phyloP scores from a whole-genome alignment of 2,797 vertebrate species.

The Tenualosa thibaudeaui region DNA sequence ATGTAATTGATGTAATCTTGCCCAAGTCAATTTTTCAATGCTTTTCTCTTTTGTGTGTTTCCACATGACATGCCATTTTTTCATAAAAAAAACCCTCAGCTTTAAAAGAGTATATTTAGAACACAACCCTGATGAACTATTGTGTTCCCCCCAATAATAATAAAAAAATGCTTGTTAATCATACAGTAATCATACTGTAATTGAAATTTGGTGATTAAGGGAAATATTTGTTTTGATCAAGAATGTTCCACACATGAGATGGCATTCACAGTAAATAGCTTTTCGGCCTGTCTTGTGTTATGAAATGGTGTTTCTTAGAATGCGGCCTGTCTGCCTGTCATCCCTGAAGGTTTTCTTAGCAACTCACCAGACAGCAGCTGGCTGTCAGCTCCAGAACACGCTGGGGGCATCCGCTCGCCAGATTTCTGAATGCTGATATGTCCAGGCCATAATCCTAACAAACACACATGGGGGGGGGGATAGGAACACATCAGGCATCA shows the following conservation, averaged over 20 bases:
- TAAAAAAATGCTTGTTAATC: neutral
- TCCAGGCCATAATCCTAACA: conserved; percentile 85
- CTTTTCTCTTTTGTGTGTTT: too few species aligned
- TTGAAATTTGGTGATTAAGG: neutral
- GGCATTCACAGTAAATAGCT: neutral
- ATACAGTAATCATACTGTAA: neutral
- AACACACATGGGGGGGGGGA: neutral
- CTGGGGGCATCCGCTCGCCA: conserved; percentile 79
- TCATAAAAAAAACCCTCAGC: too few species aligned
- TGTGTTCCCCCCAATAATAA: too few species aligned
- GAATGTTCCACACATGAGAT: neutral
- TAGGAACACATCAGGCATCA: neutral
- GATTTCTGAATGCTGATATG: conserved; percentile 73
- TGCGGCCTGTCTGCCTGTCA: neutral
- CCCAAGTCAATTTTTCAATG: too few species aligned
- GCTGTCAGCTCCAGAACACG: conserved; percentile 76
- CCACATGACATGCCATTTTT: too few species aligned
- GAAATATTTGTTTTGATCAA: neutral
- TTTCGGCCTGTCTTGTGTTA: neutral
- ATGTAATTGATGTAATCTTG: too few species aligned
- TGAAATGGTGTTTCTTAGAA: neutral
- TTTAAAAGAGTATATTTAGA: too few species aligned
- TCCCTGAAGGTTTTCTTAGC: neutral
- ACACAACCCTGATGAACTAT: too few species aligned
- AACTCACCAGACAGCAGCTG: conserved; percentile 80